Evolutionary conservation across 2,113 vertebrate genomes (phyloP).

Genomic region (Periophthalmus modestus): DNA sequence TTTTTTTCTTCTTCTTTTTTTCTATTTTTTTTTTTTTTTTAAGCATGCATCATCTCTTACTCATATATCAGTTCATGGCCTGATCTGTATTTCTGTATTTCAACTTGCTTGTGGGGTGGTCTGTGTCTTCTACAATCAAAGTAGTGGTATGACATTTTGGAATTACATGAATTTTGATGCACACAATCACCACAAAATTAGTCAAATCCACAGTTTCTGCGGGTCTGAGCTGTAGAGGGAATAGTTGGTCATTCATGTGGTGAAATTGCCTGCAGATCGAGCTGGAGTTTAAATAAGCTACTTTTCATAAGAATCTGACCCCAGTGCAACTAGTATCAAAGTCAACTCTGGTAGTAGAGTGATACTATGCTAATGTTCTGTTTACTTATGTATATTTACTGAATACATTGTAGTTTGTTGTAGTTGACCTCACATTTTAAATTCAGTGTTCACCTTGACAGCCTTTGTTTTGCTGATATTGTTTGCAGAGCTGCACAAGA

Average conservation of each 20-base stretch:
- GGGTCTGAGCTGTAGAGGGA: neutral
- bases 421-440: neutral
- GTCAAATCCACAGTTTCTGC: neutral
- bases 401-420: neutral
- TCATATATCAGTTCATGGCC: too few relatives aligned
- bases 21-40: too few relatives aligned
- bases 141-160: neutral
- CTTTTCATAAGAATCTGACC: neutral
- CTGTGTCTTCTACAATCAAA: neutral
- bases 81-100: too few relatives aligned
- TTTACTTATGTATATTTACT: neutral
- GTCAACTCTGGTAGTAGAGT: neutral
- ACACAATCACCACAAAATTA: neutral
- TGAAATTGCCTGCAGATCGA: neutral
- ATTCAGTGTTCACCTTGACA: neutral
- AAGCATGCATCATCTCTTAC: too few relatives aligned
- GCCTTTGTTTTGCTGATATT: neutral
- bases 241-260: slow-evolving; percentile 2
- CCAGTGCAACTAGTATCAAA: neutral
- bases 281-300: neutral
- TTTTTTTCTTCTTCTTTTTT: too few relatives aligned
- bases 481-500: neutral
- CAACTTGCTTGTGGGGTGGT: neutral
- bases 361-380: neutral
- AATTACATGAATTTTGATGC: neutral